Evolutionary conservation across 37 sponge, comb jelly and placozoan genomes (phyloP).

Genomic region (Petrosia ficiformis): DNA sequence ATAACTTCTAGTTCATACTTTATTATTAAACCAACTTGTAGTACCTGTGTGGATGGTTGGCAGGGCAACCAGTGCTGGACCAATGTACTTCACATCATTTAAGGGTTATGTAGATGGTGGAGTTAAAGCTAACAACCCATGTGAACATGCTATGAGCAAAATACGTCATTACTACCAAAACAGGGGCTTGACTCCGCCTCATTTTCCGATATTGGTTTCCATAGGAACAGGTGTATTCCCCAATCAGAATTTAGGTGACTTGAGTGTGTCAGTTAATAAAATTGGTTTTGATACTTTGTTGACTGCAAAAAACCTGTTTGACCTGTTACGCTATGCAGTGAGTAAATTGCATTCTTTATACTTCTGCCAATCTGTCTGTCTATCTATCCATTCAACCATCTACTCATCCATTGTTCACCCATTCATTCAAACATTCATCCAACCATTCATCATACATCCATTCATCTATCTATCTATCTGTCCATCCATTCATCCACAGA

Average conservation of each 20-base stretch:
- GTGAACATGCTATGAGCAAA: not conserved
- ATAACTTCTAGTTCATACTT: no score
- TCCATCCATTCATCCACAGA: not conserved
- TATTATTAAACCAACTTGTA: not conserved
- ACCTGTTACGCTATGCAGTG: not conserved
- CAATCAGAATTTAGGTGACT: not conserved
- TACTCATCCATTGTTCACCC: no score
- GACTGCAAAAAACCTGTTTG: not conserved
- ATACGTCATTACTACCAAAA: slow-evolving; percentile 2
- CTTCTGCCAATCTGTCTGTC: not conserved
- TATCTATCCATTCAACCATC: not conserved
- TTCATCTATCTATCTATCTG: not conserved
- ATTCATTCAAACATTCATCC: no score
- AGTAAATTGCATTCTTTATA: no score
- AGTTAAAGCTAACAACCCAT: slow-evolving; percentile 22
- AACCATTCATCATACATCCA: no score
- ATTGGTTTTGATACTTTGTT: not conserved
- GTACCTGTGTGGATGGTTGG: slow-evolving; percentile 15
- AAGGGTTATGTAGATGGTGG: slow-evolving; percentile 22
- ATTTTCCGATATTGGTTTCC: not conserved
- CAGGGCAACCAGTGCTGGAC: slow-evolving; percentile 20
- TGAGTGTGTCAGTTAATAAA: not conserved
- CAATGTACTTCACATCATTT: slow-evolving; percentile 10
- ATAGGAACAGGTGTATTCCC: not conserved
- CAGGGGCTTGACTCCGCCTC: not conserved